Base-by-base conservation (phyloP, 92 coral and sea anemone species). In the Metridium senile region DNA sequence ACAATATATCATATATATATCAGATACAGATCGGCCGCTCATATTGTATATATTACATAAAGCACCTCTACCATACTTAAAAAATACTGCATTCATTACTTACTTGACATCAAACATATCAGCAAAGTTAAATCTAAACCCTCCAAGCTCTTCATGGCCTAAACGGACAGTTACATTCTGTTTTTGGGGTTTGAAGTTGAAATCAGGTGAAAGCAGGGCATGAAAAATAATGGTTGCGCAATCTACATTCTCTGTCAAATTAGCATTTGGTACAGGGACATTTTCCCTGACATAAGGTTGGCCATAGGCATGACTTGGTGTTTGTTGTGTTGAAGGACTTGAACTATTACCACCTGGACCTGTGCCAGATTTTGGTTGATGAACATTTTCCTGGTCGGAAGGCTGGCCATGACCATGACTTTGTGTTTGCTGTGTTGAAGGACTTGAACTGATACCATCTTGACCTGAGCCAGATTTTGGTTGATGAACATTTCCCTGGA, bases 201-300 rank as follows among this genome's bases (percentile, higher is more conserved):
- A 58, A 28, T 72, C 75, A 29, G 78, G 68, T 30, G 78, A 75
- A 35, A 89, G 57, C 18, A 85, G 49, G 29, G 79, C 90, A 31
- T 89, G 93, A 59, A 89, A 89, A 51, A 85, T 82, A 51, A 89
- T 82, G 0, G 87, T 89, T 1, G 85, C 62, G 8, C 81, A 81
- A 18, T 67, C 58, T 62, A 59, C 84, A 63, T 75, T 62, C 9
- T 18, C 45, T 26, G 46, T 39, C 20, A 29, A 25, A 45, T 28
- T 63, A 31, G 8, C 13, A 1, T 16, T 63, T 29, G 69, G 39
- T 4, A 21, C 20, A 28, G 69, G 23, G 27, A 30, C 23, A 63
- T 2, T 13, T 11, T 2, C 28, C 22, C 22, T 22, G 1, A 6
- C 17, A n/a, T 19, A 26, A 22, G 22, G 22, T 22, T 22, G 22